Evolutionary conservation across 1,140 invertebrate species (phyloP), one percentile per base, ranked within the genome.

Genomic region (Andricus grossulariae): DNA sequence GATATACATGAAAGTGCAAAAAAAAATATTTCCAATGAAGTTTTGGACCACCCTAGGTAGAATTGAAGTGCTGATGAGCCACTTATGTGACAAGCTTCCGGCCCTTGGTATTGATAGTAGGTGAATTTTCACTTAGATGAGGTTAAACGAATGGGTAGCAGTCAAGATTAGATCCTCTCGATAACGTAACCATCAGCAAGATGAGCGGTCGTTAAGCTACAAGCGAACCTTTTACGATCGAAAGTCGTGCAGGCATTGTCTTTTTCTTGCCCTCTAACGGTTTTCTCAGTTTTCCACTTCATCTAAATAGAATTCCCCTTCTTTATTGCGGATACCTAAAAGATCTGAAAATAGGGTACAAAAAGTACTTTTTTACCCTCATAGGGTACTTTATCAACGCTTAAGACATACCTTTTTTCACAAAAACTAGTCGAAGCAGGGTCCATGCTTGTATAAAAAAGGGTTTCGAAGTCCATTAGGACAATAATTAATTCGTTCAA

Each of bases 101-200:
- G 8, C 18, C 51, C 55, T 60, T 32, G 8, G 5, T 60, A 60
- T 60, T 3, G 21, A 60, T 25, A 60, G 21, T 32, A 32, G 19
- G 21, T 25, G 32, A 60, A 13, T 60, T 60, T 25, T 12, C 32
- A 5, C 4, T 32, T 32, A 32, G 0, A 13, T 4, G 19, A 21
- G 55, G 55, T 57, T 57, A 57, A 57, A 57, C n/a, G 55, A 57
- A 57, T 21, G n/a, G 55, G 55, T 57, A 57, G 52, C 52, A 54
- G n/a, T 11, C 19, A 25, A 60, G 21, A 60, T 60, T 60, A 60
- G 55, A 60, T 60, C 32, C 10, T 60, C 55, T 25, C 21, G 55
- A 60, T 60, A 60, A 60, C 11, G 21, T 60, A 60, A 25, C 12
- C 55, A 60, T 57, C 55, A 57, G 21, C 19, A 19, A 57, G 21